Base-by-base conservation (phyloP, 1,140 invertebrate genomes). In the Maniola jurtina region DNA sequence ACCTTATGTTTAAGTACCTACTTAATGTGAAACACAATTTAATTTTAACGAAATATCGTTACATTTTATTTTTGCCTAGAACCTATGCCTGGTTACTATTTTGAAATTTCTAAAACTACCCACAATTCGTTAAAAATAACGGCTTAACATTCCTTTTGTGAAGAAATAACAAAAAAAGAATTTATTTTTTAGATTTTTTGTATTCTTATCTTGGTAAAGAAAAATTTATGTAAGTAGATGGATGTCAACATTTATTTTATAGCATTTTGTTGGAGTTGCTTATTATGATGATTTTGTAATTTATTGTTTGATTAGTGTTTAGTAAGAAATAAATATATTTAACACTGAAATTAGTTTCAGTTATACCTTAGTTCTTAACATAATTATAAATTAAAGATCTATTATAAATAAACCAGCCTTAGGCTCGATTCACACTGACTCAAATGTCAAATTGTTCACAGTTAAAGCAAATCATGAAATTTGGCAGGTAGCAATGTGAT, bases 211-310 rank as follows among this genome's bases (percentile, higher is more conserved):
- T 61, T 14, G 15, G 45, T 58, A 13, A 36, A 36, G n/a, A 25
- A 54, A 61, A 6, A 36, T 6, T 9, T 13, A 45, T 11, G 1
- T 13, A 16, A 25, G 8, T 52, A 52, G 25, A 48, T 60, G 40
- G 45, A 52, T 52, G 64, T 66, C 14, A 61, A 68, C 71, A 65
- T 75, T 76, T 75, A 72, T 66, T 67, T 65, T 54, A 70, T 75
- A 79, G 73, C 71, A 77, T 81, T 81, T 75, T 75, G 68, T 77
- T 78, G 69, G 67, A 50, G 58, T 73, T 61, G 73, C 73, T 77
- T 79, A 69, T 52, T 70, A 40, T 25, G 25, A 25, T 25, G 25
- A 42, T 45, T 42, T 42, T 42, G 11, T 42, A 65, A 70, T 55
- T 67, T 69, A 52, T 69, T 74, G 67, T 70, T 77, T 72, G 58